Percentiles rank a stretch among this genome's conserved stretches.
These are phyloP conservation scores for Caenorhabditis sp. DNA, from an alignment of 2,888 invertebrate genomes.

Conservation along the genomic window DNA sequence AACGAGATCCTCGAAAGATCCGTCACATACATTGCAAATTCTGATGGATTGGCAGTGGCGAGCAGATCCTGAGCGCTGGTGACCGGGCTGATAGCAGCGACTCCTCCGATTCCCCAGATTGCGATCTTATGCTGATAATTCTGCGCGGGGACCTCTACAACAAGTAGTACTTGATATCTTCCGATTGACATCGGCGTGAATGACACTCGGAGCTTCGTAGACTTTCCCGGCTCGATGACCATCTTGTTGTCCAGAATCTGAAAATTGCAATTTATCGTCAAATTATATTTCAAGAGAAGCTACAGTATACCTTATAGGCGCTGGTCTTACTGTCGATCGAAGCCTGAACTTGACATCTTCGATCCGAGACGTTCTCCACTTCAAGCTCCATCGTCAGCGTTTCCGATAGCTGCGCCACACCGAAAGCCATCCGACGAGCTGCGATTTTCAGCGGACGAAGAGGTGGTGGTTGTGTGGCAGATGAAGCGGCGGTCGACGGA, in stretches of 20 bases:
- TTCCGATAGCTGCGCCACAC: conserved; percentile 2
- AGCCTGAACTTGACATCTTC: conserved; percentile 12
- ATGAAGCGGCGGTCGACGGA: conserved; percentile 27
- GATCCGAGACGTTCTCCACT: conserved; percentile 28
- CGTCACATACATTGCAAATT: conserved; percentile 14
- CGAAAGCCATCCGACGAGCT: conserved; percentile 31
- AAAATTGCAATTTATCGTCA: too few relatives aligned
- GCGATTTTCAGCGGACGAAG: conserved; percentile 19
- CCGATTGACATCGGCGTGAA: conserved; percentile 36
- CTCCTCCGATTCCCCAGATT: conserved; percentile 39
- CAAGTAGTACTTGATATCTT: conserved; percentile 30
- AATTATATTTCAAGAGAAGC: background rate
- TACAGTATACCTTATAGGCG: background rate
- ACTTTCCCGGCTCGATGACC: conserved; percentile 32
- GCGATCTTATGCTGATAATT: conserved; percentile 33
- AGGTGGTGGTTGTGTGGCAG: background rate
- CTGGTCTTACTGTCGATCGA: conserved; percentile 28
- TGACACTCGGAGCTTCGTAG: conserved; percentile 18
- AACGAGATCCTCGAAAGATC: conserved; percentile 26
- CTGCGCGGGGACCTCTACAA: conserved; percentile 24
- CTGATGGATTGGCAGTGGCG: conserved; percentile 7
- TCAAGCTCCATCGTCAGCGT: conserved; percentile 31
- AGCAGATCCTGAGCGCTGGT: background rate
- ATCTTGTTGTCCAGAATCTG: conserved; percentile 37
- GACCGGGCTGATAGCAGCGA: conserved; percentile 1